Base-by-base conservation (phyloP, 1,140 invertebrate genomes). In the Drosophila pseudoobscura region DNA sequence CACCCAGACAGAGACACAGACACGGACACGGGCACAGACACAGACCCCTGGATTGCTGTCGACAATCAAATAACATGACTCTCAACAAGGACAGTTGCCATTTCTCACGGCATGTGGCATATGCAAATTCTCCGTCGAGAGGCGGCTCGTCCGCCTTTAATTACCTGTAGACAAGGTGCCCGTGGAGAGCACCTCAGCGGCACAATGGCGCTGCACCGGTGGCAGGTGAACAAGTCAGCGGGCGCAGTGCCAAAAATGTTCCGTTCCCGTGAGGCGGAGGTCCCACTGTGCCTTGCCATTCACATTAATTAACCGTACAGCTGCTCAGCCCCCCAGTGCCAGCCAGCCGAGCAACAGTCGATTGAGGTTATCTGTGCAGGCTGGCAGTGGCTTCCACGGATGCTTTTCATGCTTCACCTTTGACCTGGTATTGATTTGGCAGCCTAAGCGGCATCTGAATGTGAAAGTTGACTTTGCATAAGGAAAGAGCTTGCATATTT, bases 21-120 rank as follows among this genome's bases (percentile, higher is more conserved):
- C 9, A 59, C 31, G 52, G 29, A 39, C 35, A 45, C 49, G 5
- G 24, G 3, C 11, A 54, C 31, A 56, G 8, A 9, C 11, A 22
- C n/a, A 29, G 6, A 52, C 47, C 56, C 50, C 39, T 17, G 47
- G 64, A 65, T 71, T 62, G 70, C 70, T 84, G 83, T 73, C 77
- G 63, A 85, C 77, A 80, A 80, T 85, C 80, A 85, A 84, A 85
- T 84, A 84, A 84, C 80, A 84, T 75, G 80, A 58, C 76, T 72
- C 57, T 45, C 66, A 50, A 59, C 59, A 64, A 73, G 66, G 75
- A 79, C 82, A 80, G 68, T 77, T 80, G 77, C 77, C 82, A 64
- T 85, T 85, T 80, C 82, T 87, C 82, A 87, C 82, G 59, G 57
- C 82, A 64, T 74, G 62, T 69, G 76, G 62, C 80, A 80, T 80